A percentile compares a stretch with the other conserved stretches of the same genome.
These are phyloP conservation scores for Zosterops japonicus DNA, from an alignment of 2,113 vertebrate species.

Conservation along the genomic window DNA sequence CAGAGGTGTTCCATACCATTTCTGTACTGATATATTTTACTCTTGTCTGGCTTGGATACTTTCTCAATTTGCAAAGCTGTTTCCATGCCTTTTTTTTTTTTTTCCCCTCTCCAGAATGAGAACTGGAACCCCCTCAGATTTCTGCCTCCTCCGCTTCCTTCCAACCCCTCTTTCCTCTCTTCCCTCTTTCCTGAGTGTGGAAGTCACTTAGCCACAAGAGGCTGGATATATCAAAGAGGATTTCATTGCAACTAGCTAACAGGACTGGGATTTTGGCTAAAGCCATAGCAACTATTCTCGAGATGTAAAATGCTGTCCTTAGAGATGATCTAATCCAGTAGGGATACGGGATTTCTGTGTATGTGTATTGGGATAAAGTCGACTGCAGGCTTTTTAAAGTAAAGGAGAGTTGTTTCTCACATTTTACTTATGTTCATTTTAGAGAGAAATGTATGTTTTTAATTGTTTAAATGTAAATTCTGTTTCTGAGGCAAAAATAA, in stretches of 20 bases:
- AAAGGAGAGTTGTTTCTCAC: neutral
- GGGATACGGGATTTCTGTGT: neutral
- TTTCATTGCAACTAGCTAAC: neutral
- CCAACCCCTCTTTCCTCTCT: neutral
- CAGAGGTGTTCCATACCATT: neutral
- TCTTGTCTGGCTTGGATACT: neutral
- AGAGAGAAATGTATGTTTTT: neutral
- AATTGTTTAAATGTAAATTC: neutral
- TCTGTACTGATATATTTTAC: neutral
- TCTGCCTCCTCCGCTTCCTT: neutral
- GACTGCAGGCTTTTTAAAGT: neutral
- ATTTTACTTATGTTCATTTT: neutral
- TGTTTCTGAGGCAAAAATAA: neutral
- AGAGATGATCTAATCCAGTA: neutral
- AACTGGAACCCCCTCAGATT: neutral
- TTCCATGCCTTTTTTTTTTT: fast-evolving
- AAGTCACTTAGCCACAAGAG: neutral
- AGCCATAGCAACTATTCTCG: neutral
- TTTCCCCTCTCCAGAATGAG: neutral
- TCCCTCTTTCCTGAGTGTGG: neutral
- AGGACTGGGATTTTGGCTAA: neutral
- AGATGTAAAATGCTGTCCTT: neutral
- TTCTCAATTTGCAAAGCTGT: neutral
- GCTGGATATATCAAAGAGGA: neutral
- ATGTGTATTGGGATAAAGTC: neutral